Evolutionary conservation across 2,888 invertebrate species (phyloP), one percentile per base, ranked within the genome.

Genomic region (Leptopilina drosophilae): DNA sequence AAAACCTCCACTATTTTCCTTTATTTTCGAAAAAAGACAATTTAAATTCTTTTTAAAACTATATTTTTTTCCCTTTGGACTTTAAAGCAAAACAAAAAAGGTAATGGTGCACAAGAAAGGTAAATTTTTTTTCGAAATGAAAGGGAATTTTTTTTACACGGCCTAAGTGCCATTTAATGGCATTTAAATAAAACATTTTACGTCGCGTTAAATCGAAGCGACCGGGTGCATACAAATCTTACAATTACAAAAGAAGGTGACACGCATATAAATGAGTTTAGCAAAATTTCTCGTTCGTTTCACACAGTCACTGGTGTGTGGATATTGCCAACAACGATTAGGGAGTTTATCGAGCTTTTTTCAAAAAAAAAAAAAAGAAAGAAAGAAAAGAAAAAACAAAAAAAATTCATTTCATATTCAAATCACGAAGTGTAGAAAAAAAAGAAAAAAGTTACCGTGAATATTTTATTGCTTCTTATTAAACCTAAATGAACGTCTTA

Each of bases 161-260:
- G 56, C 8, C 56, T 73, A 73, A 73, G n/a, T 73, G n/a, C 73
- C 14, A 73, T 73, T 73, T 73, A 73, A 73, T 73, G 49, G 56
- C 56, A 73, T 73, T 73, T 73, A 73, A 73, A 73, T 73, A 73
- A 73, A 73, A 73, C 56, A 73, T 73, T 73, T 33, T 56, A 56
- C 73, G 42, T 62, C 46, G 76, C 76, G 64, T 76, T 64, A 76
- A 76, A 76, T 62, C 64, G 64, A 76, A 73, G 62, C 81, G 78
- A 66, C 64, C 64, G 73, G 73, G 77, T 75, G 81, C 81, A 81
- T 81, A 81, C 79, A 80, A 81, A 81, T 81, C 81, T 81, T 80
- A 80, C 77, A 80, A 77, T 80, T 80, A 77, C 76, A 77, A 73
- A 64, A 77, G 75, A 78, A 65, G 67, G 76, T 69, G 79, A 64